Percentiles rank a stretch among this genome's conserved stretches.
Conservation (phyloP, 2,888 invertebrate species). For the Rambutsinella grinnellia region DNA sequence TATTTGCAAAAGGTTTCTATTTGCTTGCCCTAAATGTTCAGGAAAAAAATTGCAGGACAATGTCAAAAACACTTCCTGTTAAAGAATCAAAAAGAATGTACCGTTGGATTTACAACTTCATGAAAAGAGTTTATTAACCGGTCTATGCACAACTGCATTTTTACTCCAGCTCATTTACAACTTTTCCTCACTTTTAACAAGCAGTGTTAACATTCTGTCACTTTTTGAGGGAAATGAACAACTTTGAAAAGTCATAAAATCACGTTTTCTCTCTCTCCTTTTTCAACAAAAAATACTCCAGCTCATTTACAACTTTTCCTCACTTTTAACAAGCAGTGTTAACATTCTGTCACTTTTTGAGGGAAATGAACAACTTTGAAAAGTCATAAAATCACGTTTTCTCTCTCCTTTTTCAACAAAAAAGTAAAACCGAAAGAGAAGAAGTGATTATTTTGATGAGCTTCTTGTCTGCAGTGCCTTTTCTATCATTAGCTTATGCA, state of each 20-base stretch:
- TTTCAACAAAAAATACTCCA: neutral
- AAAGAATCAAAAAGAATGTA: too few species aligned
- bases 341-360: constrained; percentile 26
- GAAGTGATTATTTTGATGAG: too few species aligned
- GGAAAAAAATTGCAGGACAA: too few species aligned
- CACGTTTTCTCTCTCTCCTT: constrained; percentile 19
- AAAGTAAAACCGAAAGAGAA: too few species aligned
- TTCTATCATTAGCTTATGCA: too few species aligned
- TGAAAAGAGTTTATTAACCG: neutral
- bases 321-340: neutral
- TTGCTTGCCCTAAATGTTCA: too few species aligned
- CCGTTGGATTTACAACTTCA: neutral
- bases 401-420: neutral
- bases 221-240: constrained; percentile 29
- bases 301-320: neutral
- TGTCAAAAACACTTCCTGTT: too few species aligned
- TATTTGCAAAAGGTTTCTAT: too few species aligned
- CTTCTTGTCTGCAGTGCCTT: too few species aligned
- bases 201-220: constrained; percentile 15
- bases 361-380: constrained; percentile 36
- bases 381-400: constrained; percentile 39
- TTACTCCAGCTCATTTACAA: neutral
- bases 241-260: constrained; percentile 43
- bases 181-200: neutral
- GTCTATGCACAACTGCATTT: neutral